Conservation (phyloP, 2,113 vertebrate genomes). For the Vulpes lagopus region DNA sequence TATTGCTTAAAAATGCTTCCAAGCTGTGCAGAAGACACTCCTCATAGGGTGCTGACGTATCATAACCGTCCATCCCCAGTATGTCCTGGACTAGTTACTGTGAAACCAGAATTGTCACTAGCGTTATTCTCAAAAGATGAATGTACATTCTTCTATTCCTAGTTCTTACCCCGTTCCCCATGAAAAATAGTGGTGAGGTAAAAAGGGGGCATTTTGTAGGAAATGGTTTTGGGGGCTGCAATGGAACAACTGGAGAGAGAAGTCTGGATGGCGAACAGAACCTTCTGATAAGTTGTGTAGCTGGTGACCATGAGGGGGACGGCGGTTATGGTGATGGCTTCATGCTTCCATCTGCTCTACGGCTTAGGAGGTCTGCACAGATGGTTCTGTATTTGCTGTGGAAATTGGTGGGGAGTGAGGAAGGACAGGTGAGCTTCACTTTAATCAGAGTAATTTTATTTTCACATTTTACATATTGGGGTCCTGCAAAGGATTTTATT, state of each 20-base stretch:
- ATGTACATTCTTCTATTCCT: neutral
- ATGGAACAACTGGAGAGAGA: neutral
- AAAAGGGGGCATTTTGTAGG: neutral
- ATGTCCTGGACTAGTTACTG: accelerated
- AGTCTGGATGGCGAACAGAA: neutral
- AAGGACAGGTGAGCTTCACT: neutral
- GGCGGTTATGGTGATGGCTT: neutral
- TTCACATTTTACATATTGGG: neutral
- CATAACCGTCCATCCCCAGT: neutral
- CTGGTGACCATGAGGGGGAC: neutral
- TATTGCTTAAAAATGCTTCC: neutral
- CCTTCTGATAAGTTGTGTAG: neutral
- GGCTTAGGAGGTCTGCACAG: neutral
- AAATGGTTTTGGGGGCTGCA: neutral
- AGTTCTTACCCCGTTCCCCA: neutral
- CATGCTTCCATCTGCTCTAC: neutral
- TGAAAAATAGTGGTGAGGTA: neutral
- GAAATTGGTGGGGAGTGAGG: neutral
- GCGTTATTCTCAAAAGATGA: neutral
- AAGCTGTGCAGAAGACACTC: accelerated
- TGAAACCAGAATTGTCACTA: neutral
- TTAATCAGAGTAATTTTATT: neutral
- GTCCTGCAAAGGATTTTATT: neutral
- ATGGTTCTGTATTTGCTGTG: neutral
- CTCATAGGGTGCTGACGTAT: neutral